Conservation (phyloP, 2,797 vertebrate genomes). For the Menidia menidia region DNA sequence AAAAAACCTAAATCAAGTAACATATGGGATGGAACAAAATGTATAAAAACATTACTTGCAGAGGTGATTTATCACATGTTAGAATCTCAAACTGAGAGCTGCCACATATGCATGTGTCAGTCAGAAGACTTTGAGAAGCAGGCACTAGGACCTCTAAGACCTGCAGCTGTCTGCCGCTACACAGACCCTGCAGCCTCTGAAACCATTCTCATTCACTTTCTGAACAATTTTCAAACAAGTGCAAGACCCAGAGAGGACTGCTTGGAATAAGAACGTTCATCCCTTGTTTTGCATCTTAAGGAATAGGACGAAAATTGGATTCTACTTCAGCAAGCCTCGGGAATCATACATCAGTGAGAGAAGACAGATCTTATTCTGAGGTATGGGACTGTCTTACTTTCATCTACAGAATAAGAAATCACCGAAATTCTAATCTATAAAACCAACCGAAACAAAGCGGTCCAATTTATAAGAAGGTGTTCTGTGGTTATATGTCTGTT, state of each 20-base stretch:
- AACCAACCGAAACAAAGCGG: neutral
- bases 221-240: slow-evolving; percentile 84
- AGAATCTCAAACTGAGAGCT: neutral
- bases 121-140: neutral
- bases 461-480: neutral
- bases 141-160: slow-evolving; percentile 89
- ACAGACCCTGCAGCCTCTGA: slow-evolving; percentile 55
- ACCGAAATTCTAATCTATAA: slow-evolving; percentile 7
- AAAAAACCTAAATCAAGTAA: too few relatives aligned
- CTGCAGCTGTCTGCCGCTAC: slow-evolving; percentile 47
- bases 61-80: too few relatives aligned
- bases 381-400: slow-evolving; percentile 63
- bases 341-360: slow-evolving; percentile 37
- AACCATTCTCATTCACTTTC: slow-evolving; percentile 75
- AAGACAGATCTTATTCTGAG: slow-evolving; percentile 56
- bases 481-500: slow-evolving; percentile 5
- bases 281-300: slow-evolving; percentile 49
- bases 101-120: too few relatives aligned
- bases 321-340: slow-evolving; percentile 60
- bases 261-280: slow-evolving; percentile 61
- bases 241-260: slow-evolving; percentile 65
- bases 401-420: slow-evolving; percentile 35
- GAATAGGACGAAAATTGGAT: slow-evolving; percentile 70
- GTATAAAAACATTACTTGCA: too few relatives aligned
- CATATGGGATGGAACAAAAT: too few relatives aligned